Evolutionary conservation across 1,140 invertebrate genomes (phyloP).

Genomic region (Halictus rubicundus): DNA sequence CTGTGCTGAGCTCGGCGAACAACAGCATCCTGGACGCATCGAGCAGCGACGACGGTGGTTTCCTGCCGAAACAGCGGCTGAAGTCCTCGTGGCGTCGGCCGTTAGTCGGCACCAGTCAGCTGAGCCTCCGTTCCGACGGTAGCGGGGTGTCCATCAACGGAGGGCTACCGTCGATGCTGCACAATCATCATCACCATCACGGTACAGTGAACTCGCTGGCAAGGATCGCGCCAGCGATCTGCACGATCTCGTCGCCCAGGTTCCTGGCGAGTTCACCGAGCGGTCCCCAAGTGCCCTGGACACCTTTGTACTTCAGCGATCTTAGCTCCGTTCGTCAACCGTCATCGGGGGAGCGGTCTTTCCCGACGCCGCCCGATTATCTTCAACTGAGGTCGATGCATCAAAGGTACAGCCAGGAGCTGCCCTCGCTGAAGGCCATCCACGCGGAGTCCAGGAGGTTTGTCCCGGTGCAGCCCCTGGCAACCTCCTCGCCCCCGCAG

Average conservation of each 20-base stretch:
- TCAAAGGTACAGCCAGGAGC: conserved; percentile 86
- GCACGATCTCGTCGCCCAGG: conserved; percentile 79
- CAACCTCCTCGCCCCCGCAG: conserved; percentile 79
- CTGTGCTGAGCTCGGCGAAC: conserved; percentile 82
- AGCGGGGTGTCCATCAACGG: conserved; percentile 82
- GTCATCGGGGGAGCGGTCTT: conserved; percentile 89
- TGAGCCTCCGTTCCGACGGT: conserved; percentile 85
- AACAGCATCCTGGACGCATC: conserved; percentile 86
- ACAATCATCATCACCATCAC: conserved; percentile 64
- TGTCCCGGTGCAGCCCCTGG: conserved; percentile 83
- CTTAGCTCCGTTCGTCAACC: conserved; percentile 91
- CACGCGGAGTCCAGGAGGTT: conserved; percentile 85
- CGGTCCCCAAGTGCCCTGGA: conserved; percentile 81
- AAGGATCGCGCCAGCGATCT: conserved; percentile 69
- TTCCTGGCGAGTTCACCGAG: conserved; percentile 81
- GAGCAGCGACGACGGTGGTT: conserved; percentile 91
- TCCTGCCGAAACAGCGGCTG: conserved; percentile 82
- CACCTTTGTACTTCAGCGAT: conserved; percentile 89
- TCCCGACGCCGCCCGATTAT: conserved; percentile 86
- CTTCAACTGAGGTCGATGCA: conserved; percentile 84
- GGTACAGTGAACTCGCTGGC: conserved; percentile 68
- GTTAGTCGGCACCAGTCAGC: conserved; percentile 84
- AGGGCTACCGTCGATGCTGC: conserved; percentile 73
- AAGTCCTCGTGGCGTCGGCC: conserved; percentile 86
- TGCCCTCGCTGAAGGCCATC: conserved; percentile 87